Percentiles rank a stretch among this genome's conserved stretches.
These are phyloP conservation scores for Pardosa pseudoannulata DNA, from an alignment of 2,888 invertebrate species.

Conservation along the genomic window DNA sequence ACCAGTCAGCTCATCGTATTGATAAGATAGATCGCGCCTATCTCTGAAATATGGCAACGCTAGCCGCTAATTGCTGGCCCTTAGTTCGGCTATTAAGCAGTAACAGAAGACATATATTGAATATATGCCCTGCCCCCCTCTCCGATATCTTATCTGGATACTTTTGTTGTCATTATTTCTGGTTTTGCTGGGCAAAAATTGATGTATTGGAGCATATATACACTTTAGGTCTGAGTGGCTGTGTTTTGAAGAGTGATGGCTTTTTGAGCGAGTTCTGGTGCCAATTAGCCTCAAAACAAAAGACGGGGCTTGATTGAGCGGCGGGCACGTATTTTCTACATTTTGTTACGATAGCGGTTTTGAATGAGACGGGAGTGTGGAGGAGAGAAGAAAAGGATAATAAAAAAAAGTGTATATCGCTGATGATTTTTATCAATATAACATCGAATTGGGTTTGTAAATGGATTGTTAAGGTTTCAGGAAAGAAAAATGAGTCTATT, in stretches of 20 bases:
- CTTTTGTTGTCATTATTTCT: constrained; percentile 59
- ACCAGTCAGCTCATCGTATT: constrained; percentile 27
- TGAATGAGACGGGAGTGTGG: background rate
- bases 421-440: constrained; percentile 56
- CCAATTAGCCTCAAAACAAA: background rate
- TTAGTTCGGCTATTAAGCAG: constrained; percentile 54
- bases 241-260: constrained; percentile 36
- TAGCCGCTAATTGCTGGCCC: constrained; percentile 48
- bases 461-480: background rate
- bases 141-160: constrained; percentile 52
- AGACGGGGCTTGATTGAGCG: background rate
- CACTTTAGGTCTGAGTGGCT: constrained; percentile 40
- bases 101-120: constrained; percentile 42
- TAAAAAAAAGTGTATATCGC: background rate
- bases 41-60: constrained; percentile 60
- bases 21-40: constrained; percentile 45
- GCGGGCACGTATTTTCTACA: constrained; percentile 7
- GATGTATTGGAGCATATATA: constrained; percentile 41
- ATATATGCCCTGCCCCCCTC: constrained; percentile 1
- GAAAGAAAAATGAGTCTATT: constrained; percentile 10
- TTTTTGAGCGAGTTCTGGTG: constrained; percentile 3
- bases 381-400: background rate
- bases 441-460: background rate
- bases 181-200: constrained; percentile 47
- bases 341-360: constrained; percentile 50